These are phyloP conservation scores for Clarias laeviceps DNA, from an alignment of 2,797 vertebrate species.

Conservation along the genomic window DNA sequence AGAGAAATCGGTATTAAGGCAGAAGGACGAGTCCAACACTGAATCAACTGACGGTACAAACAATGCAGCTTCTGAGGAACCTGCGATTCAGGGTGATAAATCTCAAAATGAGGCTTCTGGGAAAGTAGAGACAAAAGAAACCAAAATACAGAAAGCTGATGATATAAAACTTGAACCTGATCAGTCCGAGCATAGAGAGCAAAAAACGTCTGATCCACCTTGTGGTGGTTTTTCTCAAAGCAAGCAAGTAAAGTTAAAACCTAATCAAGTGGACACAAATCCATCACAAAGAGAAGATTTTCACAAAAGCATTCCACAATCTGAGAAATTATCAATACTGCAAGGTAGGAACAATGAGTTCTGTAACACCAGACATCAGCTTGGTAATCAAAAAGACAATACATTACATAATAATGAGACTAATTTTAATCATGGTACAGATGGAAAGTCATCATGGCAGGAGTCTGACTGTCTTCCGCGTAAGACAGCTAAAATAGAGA, in stretches of 20 bases:
- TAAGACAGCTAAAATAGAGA: neutral
- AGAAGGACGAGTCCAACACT: neutral
- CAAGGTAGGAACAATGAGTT: neutral
- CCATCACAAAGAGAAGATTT: neutral
- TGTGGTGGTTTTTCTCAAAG: slow-evolving; percentile 7
- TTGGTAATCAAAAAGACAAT: slow-evolving; percentile 3
- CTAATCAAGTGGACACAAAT: neutral
- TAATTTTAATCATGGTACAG: slow-evolving; percentile 1
- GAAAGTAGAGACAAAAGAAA: neutral
- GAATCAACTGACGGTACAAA: neutral
- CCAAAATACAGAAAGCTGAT: neutral
- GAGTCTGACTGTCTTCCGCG: slow-evolving; percentile 22
- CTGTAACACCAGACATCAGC: neutral
- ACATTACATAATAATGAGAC: neutral
- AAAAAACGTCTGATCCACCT: neutral
- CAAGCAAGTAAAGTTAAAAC: slow-evolving; percentile 5
- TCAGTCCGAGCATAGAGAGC: neutral
- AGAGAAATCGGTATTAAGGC: slow-evolving; percentile 46
- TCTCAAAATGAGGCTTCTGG: neutral
- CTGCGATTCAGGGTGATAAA: neutral
- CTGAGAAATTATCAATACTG: neutral
- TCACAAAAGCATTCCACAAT: slow-evolving; percentile 7
- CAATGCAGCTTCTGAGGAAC: neutral
- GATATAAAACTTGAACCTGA: slow-evolving; percentile 11
- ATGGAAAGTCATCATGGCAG: neutral